Percentiles rank a stretch among this genome's conserved stretches.
Conservation (phyloP, 1,140 invertebrate species). For the Pseudomyrmex dendroicus region DNA sequence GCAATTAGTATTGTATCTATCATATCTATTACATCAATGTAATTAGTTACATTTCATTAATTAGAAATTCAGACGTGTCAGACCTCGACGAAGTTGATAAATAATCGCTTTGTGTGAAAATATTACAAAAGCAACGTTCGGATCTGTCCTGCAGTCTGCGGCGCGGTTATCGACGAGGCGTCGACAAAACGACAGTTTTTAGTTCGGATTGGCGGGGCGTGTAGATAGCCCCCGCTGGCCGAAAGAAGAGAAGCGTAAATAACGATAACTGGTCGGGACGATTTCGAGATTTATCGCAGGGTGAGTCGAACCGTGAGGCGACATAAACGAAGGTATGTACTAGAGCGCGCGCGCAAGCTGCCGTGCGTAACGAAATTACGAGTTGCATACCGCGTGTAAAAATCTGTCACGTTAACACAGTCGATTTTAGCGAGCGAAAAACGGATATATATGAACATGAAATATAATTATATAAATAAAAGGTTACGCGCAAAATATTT, state of each 20-base stretch:
- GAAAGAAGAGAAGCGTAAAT: slow-evolving; percentile 49
- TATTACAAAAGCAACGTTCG: background rate
- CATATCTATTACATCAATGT: background rate
- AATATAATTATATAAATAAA: background rate
- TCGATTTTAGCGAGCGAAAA: background rate
- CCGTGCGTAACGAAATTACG: slow-evolving; percentile 50
- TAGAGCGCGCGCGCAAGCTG: background rate
- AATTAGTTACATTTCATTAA: background rate
- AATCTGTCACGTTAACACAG: slow-evolving; percentile 33
- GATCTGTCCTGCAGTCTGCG: background rate
- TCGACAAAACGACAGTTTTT: slow-evolving; percentile 33
- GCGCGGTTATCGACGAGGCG: background rate
- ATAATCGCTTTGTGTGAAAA: too few species aligned
- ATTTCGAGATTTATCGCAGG: slow-evolving; percentile 61
- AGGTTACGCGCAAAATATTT: too few species aligned
- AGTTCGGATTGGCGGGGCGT: background rate
- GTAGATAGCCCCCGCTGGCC: background rate
- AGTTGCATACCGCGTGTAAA: slow-evolving; percentile 34
- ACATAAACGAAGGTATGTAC: slow-evolving; percentile 28
- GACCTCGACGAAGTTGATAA: too few species aligned
- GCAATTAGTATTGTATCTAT: background rate
- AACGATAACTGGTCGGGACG: slow-evolving; percentile 49
- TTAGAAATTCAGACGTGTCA: background rate
- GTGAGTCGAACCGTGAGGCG: slow-evolving; percentile 15
- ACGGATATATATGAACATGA: background rate